Evolutionary conservation across 2,113 vertebrate species (phyloP).

Genomic region (Acrocephalus arundinaceus): DNA sequence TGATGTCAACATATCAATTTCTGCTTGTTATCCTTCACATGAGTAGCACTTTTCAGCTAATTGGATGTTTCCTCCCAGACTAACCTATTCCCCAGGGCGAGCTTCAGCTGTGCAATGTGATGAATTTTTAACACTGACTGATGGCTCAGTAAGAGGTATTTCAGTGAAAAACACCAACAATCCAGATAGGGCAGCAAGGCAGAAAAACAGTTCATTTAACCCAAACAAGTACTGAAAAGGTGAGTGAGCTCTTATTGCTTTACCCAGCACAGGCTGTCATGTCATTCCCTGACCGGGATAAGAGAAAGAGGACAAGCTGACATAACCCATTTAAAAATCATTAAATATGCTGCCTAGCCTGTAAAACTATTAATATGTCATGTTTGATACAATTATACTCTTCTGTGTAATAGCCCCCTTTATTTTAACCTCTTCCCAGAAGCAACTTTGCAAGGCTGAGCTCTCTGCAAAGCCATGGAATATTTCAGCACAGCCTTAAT

Average conservation of each 20-base stretch:
- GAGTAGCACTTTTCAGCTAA: constrained; percentile 34
- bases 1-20: constrained; percentile 55
- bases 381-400: not conserved
- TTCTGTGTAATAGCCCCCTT: not conserved
- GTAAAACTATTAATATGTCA: constrained; percentile 31
- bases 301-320: constrained; percentile 51
- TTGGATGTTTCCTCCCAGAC: constrained; percentile 59
- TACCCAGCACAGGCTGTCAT: not conserved
- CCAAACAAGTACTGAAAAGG: not conserved
- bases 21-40: constrained; percentile 8
- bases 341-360: constrained; percentile 27
- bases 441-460: not conserved
- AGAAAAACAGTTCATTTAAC: constrained; percentile 20
- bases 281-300: constrained; percentile 13
- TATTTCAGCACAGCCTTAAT: not conserved
- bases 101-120: constrained; percentile 32
- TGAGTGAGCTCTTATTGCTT: not conserved
- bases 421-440: not conserved
- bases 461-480: not conserved
- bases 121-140: constrained; percentile 61
- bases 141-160: constrained; percentile 42
- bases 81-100: constrained; percentile 49
- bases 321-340: constrained; percentile 58
- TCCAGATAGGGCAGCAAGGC: constrained; percentile 10
- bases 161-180: constrained; percentile 45